A percentile compares a stretch with the other conserved stretches of the same genome.
phyloP scores from a whole-genome alignment of 2,797 vertebrate species.

The Propithecus perrieri region DNA sequence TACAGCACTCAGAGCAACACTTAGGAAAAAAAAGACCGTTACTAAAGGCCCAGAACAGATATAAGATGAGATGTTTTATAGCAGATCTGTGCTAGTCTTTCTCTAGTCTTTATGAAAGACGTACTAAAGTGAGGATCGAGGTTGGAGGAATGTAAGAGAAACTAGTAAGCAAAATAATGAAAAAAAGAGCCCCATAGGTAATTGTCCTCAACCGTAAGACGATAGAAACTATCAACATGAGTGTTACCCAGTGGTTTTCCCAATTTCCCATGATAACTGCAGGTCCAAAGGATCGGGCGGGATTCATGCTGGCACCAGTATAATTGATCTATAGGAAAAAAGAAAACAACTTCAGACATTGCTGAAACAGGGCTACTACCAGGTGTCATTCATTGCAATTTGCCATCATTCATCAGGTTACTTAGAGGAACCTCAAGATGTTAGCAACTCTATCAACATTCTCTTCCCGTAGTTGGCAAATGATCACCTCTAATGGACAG shows the following conservation, averaged over 20 bases:
- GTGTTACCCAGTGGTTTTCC: conserved; percentile 95
- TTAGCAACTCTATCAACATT: background rate
- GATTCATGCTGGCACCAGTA: conserved; percentile 98
- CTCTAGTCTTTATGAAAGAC: background rate
- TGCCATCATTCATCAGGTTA: background rate
- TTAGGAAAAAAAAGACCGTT: background rate
- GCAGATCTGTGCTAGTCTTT: background rate
- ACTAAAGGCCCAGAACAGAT: background rate
- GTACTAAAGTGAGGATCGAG: background rate
- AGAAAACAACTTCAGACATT: conserved; percentile 7
- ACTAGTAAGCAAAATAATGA: background rate
- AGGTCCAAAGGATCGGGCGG: conserved; percentile 96
- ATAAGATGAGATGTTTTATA: background rate
- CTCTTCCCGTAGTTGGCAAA: background rate
- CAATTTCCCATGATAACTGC: conserved; percentile 94
- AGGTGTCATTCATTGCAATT: background rate
- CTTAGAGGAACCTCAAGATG: background rate
- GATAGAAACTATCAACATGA: background rate
- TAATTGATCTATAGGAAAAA: conserved; percentile 91
- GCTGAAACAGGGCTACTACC: background rate
- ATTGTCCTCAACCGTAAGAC: background rate
- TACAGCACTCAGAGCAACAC: background rate
- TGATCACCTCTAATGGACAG: background rate
- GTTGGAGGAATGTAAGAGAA: background rate
- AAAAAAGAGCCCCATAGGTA: background rate